These are phyloP conservation scores for Agrilus planipennis DNA, from an alignment of 1,140 invertebrate genomes.

Conservation along the genomic window DNA sequence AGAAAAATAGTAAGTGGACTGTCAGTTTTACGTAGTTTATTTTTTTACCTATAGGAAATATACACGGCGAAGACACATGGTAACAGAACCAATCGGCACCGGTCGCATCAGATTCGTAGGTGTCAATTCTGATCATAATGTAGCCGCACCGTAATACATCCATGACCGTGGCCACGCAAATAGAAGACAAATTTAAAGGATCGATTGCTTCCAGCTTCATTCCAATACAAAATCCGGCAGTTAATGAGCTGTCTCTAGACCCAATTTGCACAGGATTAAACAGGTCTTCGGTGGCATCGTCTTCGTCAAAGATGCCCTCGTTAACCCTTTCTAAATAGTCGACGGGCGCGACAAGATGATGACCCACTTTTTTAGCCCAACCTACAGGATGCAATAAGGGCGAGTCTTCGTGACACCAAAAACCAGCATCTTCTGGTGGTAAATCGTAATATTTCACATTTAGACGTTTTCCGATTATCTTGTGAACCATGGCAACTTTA, in stretches of 20 bases:
- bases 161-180: constrained; percentile 92
- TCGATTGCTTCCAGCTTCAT: constrained; percentile 97
- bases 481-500: constrained; percentile 76
- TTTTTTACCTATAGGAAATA: constrained; percentile 93
- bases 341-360: constrained; percentile 70
- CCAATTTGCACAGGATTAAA: constrained; percentile 46
- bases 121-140: constrained; percentile 92
- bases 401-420: constrained; percentile 95
- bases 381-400: constrained; percentile 90
- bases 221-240: constrained; percentile 60
- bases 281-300: constrained; percentile 63
- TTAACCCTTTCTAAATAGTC: constrained; percentile 59
- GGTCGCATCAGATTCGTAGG: constrained; percentile 68
- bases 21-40: too few relatives aligned
- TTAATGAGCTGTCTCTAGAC: constrained; percentile 15
- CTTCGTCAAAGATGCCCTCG: constrained; percentile 40
- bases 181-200: constrained; percentile 84
- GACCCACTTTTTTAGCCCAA: constrained; percentile 75
- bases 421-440: constrained; percentile 62
- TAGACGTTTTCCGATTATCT: constrained; percentile 83
- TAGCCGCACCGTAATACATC: constrained; percentile 84
- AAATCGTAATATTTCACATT: constrained; percentile 84
- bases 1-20: too few relatives aligned
- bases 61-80: constrained; percentile 82
- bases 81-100: constrained; percentile 96